phyloP scores from a whole-genome alignment of 2,888 invertebrate genomes.

The Acanthacorydalis orientalis region DNA sequence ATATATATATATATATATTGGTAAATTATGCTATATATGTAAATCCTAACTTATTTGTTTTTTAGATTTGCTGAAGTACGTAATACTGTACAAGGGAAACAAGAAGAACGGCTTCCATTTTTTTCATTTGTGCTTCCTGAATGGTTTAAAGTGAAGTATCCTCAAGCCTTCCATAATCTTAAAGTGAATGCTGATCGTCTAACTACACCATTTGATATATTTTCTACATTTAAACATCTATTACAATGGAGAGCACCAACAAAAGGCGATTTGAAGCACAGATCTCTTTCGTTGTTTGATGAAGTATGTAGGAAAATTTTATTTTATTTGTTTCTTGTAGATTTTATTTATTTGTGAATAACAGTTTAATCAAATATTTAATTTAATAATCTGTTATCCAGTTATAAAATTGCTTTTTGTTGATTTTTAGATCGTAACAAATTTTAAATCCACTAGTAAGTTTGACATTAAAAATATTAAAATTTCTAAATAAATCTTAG shows the following conservation, averaged over 20 bases:
- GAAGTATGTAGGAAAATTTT: conserved; percentile 29
- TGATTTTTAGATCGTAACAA: no score
- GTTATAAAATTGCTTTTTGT: no score
- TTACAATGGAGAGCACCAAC: conserved; percentile 32
- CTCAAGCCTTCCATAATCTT: conserved; percentile 41
- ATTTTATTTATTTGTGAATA: neutral
- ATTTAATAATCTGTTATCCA: no score
- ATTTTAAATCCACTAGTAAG: no score
- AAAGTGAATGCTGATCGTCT: conserved; percentile 47
- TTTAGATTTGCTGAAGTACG: conserved; percentile 63
- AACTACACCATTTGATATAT: conserved; percentile 78
- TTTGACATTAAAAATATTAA: no score
- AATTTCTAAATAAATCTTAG: no score
- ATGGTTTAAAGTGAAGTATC: conserved; percentile 42
- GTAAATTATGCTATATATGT: neutral
- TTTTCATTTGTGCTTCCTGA: conserved; percentile 65
- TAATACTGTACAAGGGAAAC: conserved; percentile 76
- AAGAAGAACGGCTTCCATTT: conserved; percentile 80
- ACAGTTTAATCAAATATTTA: neutral
- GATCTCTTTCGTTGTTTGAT: conserved; percentile 43
- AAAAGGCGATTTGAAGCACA: conserved; percentile 31
- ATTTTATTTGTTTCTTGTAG: neutral
- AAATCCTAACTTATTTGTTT: conserved; percentile 6
- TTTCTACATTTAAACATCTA: conserved; percentile 59
- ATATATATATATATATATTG: neutral